phyloP scores from a whole-genome alignment of 2,797 vertebrate genomes.

The Brachymystax lenok region DNA sequence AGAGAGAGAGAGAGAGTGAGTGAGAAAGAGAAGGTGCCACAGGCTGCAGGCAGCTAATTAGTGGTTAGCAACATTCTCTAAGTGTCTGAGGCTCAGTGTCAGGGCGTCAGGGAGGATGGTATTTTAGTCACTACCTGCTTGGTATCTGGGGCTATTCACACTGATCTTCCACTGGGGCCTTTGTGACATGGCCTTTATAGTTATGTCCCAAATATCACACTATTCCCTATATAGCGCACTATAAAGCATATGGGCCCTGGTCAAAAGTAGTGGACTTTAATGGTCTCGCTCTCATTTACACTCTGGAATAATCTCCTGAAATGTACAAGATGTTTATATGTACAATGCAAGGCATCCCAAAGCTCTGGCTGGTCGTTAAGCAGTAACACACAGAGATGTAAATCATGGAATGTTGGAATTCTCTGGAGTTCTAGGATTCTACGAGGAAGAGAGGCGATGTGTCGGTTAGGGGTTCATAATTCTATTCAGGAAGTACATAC shows the following conservation, averaged over 20 bases:
- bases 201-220: not conserved
- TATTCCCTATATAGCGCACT: not conserved
- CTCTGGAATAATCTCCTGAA: not conserved
- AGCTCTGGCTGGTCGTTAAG: not conserved
- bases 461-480: not conserved
- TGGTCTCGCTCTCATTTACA: not conserved
- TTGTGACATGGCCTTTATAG: not conserved
- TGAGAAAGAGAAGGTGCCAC: not conserved
- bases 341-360: not conserved
- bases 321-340: not conserved
- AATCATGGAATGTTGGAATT: not conserved
- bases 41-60: slow-evolving; percentile 5
- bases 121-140: slow-evolving; percentile 1
- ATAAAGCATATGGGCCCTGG: not conserved
- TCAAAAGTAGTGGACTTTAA: not conserved
- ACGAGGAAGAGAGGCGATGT: not conserved
- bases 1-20: not conserved
- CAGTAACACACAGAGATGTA: not conserved
- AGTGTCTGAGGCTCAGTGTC: not conserved
- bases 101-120: not conserved
- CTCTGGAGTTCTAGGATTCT: not conserved
- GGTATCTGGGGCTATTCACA: slow-evolving; percentile 3
- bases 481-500: not conserved
- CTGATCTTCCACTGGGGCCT: not conserved
- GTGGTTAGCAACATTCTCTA: slow-evolving; percentile 7